These are phyloP conservation scores for Pedicia rivosa DNA, from an alignment of 2,888 invertebrate species.

Conservation along the genomic window DNA sequence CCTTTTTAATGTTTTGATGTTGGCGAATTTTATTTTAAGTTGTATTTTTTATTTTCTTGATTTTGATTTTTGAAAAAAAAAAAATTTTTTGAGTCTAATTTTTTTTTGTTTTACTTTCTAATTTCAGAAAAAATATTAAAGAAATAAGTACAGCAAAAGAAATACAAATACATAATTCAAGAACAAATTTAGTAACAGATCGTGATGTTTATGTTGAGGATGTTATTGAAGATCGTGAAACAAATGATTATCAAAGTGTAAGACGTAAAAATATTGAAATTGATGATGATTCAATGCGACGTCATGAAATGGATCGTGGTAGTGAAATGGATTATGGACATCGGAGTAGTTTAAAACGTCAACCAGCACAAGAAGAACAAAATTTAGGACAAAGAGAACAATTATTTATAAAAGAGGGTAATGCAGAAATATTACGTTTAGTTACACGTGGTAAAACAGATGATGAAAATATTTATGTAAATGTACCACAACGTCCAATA, in stretches of 20 bases:
- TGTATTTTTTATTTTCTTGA: no score
- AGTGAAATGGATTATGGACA: conserved; percentile 42
- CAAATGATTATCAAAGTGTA: conserved; percentile 3
- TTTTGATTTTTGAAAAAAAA: no score
- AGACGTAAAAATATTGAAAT: conserved; percentile 32
- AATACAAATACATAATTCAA: conserved; percentile 29
- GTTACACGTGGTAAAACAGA: conserved; percentile 57
- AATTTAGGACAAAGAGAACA: conserved; percentile 36
- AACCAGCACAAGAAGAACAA: conserved; percentile 22
- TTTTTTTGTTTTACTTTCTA: background rate
- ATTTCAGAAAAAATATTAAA: conserved; percentile 19
- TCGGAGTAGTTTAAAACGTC: conserved; percentile 29
- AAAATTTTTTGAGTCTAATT: background rate
- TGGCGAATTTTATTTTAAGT: no score
- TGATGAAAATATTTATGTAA: conserved; percentile 42
- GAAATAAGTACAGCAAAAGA: conserved; percentile 26
- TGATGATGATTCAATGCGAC: conserved; percentile 55
- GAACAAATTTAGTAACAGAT: conserved; percentile 29
- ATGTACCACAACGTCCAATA: conserved; percentile 35
- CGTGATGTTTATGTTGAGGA: conserved; percentile 29
- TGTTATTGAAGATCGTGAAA: conserved; percentile 17
- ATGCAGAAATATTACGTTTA: conserved; percentile 65
- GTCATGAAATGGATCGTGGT: conserved; percentile 63
- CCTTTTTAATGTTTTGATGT: no score
- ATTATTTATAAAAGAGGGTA: conserved; percentile 68